Evolutionary conservation across 2,797 vertebrate genomes (phyloP).

Genomic region (Thunnus albacares): DNA sequence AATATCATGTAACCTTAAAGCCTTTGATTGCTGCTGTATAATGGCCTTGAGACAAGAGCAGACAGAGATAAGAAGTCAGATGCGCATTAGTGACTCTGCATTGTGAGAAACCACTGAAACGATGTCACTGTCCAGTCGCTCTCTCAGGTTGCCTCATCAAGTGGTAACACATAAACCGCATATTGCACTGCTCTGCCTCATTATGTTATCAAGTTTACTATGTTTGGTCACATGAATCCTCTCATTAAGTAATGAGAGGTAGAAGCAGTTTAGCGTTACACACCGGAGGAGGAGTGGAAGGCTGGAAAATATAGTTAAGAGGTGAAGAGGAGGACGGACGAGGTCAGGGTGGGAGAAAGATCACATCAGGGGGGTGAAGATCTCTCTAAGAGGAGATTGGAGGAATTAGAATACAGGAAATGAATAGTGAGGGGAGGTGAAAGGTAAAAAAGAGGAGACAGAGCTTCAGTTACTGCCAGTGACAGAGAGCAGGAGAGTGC

Average conservation of each 20-base stretch:
- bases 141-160: conserved; percentile 70
- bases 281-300: conserved; percentile 8
- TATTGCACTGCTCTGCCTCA: conserved; percentile 59
- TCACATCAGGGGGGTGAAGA: conserved; percentile 30
- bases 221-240: conserved; percentile 62
- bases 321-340: conserved; percentile 20
- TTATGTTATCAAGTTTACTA: conserved; percentile 76
- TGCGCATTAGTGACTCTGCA: conserved; percentile 15
- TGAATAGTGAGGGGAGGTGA: conserved; percentile 35
- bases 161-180: conserved; percentile 45
- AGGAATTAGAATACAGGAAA: conserved; percentile 32
- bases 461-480: conserved; percentile 51
- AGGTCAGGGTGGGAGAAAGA: neutral
- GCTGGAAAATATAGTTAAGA: conserved; percentile 36
- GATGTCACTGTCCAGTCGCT: conserved; percentile 9
- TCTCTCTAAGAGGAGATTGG: neutral
- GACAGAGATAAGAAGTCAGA: conserved; percentile 23
- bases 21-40: neutral
- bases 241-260: conserved; percentile 75
- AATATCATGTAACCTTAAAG: neutral
- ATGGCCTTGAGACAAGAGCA: neutral
- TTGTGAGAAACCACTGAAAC: conserved; percentile 51
- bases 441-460: conserved; percentile 20
- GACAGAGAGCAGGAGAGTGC: conserved; percentile 29
- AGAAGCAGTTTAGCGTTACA: conserved; percentile 64